Conservation (phyloP, 2,888 invertebrate genomes). For the Callimorpha dominula region DNA sequence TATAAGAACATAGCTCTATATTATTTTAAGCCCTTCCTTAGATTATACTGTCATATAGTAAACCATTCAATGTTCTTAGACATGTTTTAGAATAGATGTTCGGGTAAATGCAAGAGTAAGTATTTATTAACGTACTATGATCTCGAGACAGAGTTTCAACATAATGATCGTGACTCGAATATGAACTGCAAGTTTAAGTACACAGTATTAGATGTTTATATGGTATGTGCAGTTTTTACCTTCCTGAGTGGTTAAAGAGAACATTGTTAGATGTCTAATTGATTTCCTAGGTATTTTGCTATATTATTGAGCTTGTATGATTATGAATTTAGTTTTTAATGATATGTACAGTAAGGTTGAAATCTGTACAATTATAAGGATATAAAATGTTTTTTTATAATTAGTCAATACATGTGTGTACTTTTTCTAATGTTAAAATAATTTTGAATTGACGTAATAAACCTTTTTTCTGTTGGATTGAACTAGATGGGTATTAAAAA, state of each 20-base stretch:
- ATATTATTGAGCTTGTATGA: constrained; percentile 13
- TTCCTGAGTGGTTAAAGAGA: constrained; percentile 7
- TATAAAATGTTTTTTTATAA: background rate
- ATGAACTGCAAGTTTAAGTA: constrained; percentile 62
- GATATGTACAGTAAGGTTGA: constrained; percentile 16
- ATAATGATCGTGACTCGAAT: constrained; percentile 56
- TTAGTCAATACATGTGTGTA: constrained; percentile 1
- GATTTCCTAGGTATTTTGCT: constrained; percentile 11
- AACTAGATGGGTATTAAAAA: background rate
- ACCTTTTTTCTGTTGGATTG: background rate
- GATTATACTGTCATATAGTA: constrained; percentile 47
- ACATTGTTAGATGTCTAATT: constrained; percentile 9
- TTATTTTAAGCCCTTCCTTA: constrained; percentile 37
- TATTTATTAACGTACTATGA: constrained; percentile 58
- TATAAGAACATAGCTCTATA: constrained; percentile 35
- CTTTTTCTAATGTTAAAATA: background rate
- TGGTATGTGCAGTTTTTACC: constrained; percentile 32
- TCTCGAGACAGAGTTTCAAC: constrained; percentile 56
- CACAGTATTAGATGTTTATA: constrained; percentile 63
- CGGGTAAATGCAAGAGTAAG: constrained; percentile 45
- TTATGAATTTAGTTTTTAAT: constrained; percentile 20
- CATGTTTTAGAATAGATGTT: constrained; percentile 30
- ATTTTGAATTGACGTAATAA: background rate
- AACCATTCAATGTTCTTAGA: constrained; percentile 41
- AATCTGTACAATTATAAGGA: constrained; percentile 17